Base-by-base conservation (phyloP, 2,797 vertebrate genomes). In the Molossus alvarezi region DNA sequence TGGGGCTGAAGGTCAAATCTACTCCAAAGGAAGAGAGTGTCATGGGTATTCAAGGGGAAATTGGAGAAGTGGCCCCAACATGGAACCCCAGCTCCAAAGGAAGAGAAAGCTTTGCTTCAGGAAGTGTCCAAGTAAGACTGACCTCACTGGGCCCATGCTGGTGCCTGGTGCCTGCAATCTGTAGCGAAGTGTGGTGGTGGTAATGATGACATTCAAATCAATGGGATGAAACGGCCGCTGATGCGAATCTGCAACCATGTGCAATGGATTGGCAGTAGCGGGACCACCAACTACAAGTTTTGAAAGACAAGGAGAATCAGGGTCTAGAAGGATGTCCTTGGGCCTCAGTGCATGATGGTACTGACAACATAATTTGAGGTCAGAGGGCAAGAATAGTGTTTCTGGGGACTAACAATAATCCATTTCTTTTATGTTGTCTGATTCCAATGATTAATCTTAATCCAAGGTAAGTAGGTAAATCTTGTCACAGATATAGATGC, bases 301-400 rank as follows among this genome's bases (percentile, higher is more conserved):
- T 72, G 25, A 86, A 87, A 81, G 82, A 76, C 8, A 73, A 88
- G 9, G 5, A 57, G n/a, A 21, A 33, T 17, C 12, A 80, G 45
- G n/a, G 18, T 60, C n/a, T 76, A 76, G 72, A 88, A 88, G 48
- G 57, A 55, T 55, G 23, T 18, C 33, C 12, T 71, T 41, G 41
- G n/a, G 0, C 1, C 55, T 18, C 1, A 12, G 17, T 18, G 5
- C 1, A 0, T 21, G 5, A 15, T 21, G 2, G 41, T 57, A 57
- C 2, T 48, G 58, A 77, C 25, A 69, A 29, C 11, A 57, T 60
- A 51, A 69, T 71, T 62, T 21, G n/a, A 88, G 20, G 27, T 72
- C 51, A 29, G 9, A 23, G 29, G 85, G 23, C 25, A 69, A n/a
- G n/a, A 88, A 53, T 3, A 64, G 79, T 57, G 51, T 57, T 45